phyloP scores from a whole-genome alignment of 2,888 invertebrate species.

The Heliconius hortense region DNA sequence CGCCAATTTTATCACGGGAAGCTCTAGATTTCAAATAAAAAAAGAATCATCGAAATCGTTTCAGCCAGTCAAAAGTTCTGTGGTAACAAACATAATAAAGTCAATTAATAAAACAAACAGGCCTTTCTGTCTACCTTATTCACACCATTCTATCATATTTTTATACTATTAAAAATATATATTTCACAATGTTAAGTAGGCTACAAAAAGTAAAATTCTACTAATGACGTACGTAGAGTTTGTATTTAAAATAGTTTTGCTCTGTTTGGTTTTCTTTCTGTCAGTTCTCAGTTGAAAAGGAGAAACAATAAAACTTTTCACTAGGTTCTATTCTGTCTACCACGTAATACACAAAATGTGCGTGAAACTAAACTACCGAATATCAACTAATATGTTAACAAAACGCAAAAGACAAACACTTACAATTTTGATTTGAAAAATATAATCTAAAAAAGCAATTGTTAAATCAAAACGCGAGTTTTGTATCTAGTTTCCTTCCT shows the following conservation, averaged over 20 bases:
- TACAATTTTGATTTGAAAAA: not conserved
- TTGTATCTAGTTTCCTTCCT: conserved; percentile 16
- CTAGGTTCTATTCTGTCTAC: not conserved
- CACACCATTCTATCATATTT: not conserved
- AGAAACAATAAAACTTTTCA: not conserved
- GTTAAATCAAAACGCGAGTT: not conserved
- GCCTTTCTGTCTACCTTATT: no score
- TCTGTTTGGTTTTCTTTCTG: no score
- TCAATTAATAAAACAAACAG: no score
- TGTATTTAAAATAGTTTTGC: not conserved
- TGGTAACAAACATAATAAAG: no score
- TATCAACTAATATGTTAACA: not conserved
- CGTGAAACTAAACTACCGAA: not conserved
- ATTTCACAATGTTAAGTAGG: no score
- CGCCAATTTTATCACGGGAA: no score
- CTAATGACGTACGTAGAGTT: not conserved
- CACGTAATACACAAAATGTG: not conserved
- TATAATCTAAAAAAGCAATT: not conserved
- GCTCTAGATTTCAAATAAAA: no score
- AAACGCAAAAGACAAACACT: not conserved
- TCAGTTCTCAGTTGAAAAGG: no score
- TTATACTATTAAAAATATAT: not conserved
- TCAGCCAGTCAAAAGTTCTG: no score
- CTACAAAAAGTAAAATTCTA: not conserved
- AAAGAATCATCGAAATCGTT: no score